Percentiles rank a stretch among this genome's conserved stretches.
Evolutionary conservation across 2,113 vertebrate species (phyloP).

Genomic region (Brachyhypopomus gauderio): DNA sequence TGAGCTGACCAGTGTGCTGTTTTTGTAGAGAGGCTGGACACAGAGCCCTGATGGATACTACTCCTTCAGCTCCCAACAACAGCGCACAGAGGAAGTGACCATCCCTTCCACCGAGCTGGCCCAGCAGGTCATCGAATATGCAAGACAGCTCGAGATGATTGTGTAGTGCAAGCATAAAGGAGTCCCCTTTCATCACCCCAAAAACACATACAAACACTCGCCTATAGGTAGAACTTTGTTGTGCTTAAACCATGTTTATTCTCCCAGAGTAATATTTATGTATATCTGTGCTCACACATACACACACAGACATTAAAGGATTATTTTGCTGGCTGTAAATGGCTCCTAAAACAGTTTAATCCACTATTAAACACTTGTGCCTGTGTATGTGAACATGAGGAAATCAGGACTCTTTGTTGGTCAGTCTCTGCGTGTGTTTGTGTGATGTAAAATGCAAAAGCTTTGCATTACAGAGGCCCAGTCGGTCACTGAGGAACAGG

Average conservation of each 20-base stretch:
- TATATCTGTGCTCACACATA: background rate
- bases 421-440: constrained; percentile 15
- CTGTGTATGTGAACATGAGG: background rate
- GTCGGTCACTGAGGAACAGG: background rate
- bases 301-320: background rate
- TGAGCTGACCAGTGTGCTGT: background rate
- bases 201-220: constrained; percentile 12
- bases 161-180: constrained; percentile 74
- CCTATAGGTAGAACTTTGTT: background rate
- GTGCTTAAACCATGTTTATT: constrained; percentile 2
- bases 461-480: background rate
- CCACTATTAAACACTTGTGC: constrained; percentile 31
- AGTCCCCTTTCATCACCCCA: background rate
- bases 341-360: background rate
- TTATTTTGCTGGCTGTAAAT: background rate
- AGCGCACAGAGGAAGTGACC: constrained; percentile 86
- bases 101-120: constrained; percentile 91
- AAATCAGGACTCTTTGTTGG: background rate
- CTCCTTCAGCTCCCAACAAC: constrained; percentile 87
- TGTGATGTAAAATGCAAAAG: constrained; percentile 18
- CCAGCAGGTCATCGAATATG: constrained; percentile 91
- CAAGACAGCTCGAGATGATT: constrained; percentile 94
- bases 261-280: background rate
- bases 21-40: constrained; percentile 84
- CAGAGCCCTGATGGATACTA: constrained; percentile 83